Evolutionary conservation across 2,113 vertebrate species (phyloP).

Genomic region (Brienomyrus longianalis): DNA sequence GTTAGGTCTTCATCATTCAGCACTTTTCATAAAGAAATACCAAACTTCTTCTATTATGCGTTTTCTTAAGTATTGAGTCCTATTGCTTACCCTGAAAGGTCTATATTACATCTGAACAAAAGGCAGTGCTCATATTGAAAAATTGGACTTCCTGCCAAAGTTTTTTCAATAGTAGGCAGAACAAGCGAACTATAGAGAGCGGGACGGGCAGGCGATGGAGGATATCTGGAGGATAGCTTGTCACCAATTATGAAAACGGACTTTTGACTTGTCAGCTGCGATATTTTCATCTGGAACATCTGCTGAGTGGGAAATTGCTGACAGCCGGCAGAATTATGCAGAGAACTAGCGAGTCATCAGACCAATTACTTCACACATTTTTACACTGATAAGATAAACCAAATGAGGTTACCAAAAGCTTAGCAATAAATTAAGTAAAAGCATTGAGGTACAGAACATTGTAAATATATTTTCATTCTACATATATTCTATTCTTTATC

Average conservation of each 20-base stretch:
- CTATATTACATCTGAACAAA: background rate
- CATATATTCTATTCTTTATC: background rate
- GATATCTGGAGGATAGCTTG: background rate
- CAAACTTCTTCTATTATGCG: background rate
- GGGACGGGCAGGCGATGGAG: background rate
- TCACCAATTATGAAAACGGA: constrained; percentile 3
- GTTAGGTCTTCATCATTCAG: background rate
- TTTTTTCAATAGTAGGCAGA: background rate
- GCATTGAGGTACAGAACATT: background rate
- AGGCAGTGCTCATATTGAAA: background rate
- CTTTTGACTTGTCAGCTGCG: constrained; percentile 4
- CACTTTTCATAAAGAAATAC: background rate
- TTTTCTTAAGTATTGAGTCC: background rate
- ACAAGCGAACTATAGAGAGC: too few species aligned
- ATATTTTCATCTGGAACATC: background rate
- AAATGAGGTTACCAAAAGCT: background rate
- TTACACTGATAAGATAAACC: background rate
- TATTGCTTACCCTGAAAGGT: background rate
- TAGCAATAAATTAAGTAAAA: background rate
- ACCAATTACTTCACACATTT: background rate
- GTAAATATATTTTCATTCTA: background rate
- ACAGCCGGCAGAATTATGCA: background rate
- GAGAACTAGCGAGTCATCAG: background rate
- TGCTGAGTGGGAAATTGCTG: constrained; percentile 8
- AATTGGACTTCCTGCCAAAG: background rate